Conservation (phyloP, 2,888 invertebrate genomes). For the Noctua janthina region DNA sequence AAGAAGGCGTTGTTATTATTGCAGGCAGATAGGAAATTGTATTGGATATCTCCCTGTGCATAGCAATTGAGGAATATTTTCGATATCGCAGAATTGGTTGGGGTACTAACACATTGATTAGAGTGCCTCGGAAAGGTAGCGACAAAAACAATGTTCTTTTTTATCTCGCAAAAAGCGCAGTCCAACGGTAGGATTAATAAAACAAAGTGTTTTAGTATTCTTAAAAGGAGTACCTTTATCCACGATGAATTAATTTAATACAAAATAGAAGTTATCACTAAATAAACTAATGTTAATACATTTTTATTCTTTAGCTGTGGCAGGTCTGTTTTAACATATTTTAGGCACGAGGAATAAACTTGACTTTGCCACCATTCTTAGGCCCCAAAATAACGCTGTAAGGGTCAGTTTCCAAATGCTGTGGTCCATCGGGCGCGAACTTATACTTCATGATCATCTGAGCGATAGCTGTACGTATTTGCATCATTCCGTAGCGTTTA, state of each 20-base stretch:
- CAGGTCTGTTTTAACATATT: background rate
- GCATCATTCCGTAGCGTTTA: constrained; percentile 84
- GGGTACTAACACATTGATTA: constrained; percentile 18
- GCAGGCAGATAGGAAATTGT: constrained; percentile 18
- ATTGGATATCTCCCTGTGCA: constrained; percentile 17
- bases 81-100: constrained; percentile 1
- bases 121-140: background rate
- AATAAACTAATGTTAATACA: background rate
- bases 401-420: constrained; percentile 72
- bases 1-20: constrained; percentile 3
- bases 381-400: constrained; percentile 77
- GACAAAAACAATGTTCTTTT: background rate
- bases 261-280: background rate
- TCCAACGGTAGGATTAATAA: background rate
- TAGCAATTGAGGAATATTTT: constrained; percentile 25
- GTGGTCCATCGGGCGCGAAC: constrained; percentile 72
- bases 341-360: constrained; percentile 73
- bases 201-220: background rate
- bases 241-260: background rate
- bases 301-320: background rate
- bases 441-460: constrained; percentile 77
- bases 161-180: background rate
- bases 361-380: constrained; percentile 73
- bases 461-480: constrained; percentile 80
- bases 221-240: constrained; percentile 4